Evolutionary conservation across 2,888 invertebrate species (phyloP), one percentile per base, ranked within the genome.

Genomic region (Steinernema carpocapsae): DNA sequence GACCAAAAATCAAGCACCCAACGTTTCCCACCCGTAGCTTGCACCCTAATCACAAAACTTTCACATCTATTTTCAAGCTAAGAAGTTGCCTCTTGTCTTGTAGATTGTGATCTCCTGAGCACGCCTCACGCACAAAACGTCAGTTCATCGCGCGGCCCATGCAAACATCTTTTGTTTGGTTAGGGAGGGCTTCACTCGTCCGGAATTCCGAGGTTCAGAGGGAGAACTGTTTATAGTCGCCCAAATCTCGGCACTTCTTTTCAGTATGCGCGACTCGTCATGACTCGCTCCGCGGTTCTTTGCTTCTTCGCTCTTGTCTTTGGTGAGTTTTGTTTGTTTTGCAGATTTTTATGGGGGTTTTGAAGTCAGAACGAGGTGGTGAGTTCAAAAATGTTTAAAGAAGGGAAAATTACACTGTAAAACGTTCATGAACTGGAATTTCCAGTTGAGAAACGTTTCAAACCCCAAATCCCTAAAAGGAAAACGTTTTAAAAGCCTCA

Each of bases 121-220:
- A 17, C n/a, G 12, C 51, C 51, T 10, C 12, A 7, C 56, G 26
- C 26, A 56, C 6, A 22, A 56, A 56, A 24, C 56, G 56, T 4
- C 56, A 26, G 56, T 56, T 56, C 26, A 56, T 56, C 56, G 26
- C 26, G 56, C 56, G 56, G 24, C 2, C 56, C 26, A 17, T 24
- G 56, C 26, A 56, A 56, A 56, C 56, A 56, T 17, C 26, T 4
- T 56, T 12, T 56, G 56, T 56, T 22, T 56, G 26, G 12, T 22
- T 6, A 56, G 26, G 56, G 56, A 26, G 56, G 24, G 3, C 24
- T 17, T 22, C 56, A 1, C 6, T 3, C 4, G 56, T 56, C 56
- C 56, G 56, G 56, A 56, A 56, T 56, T 56, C 48, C 56, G 26
- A 22, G 56, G 56, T 6, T 56, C n/a, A 6, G 3, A 17, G 48